A percentile compares a stretch with the other conserved stretches of the same genome.
Conservation (phyloP, 2,888 invertebrate genomes). For the Archips xylosteana region DNA sequence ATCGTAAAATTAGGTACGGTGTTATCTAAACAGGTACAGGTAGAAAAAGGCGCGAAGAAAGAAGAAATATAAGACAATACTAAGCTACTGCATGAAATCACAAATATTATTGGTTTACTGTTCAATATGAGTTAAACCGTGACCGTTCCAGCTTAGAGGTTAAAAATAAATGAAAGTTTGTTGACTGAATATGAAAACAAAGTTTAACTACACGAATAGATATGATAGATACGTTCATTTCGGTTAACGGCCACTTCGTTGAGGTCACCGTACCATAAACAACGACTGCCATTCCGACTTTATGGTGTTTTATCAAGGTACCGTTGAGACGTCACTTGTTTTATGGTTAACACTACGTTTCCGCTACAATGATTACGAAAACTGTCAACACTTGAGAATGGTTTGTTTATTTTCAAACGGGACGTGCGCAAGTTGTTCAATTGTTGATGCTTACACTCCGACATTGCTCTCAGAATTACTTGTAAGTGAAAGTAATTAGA, state of each 20-base stretch:
- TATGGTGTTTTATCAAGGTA: slow-evolving; percentile 75
- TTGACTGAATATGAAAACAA: slow-evolving; percentile 33
- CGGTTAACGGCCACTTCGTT: slow-evolving; percentile 63
- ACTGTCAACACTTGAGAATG: slow-evolving; percentile 30
- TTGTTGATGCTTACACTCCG: slow-evolving; percentile 9
- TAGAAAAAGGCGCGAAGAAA: too few species aligned
- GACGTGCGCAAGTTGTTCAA: slow-evolving; percentile 8
- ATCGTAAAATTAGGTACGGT: background rate
- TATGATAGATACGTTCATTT: slow-evolving; percentile 58
- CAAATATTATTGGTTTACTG: too few species aligned
- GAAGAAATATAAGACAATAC: background rate
- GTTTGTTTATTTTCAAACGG: slow-evolving; percentile 37
- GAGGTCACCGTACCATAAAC: slow-evolving; percentile 72
- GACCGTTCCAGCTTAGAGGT: background rate
- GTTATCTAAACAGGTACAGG: background rate
- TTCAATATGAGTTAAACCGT: too few species aligned
- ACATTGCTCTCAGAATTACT: slow-evolving; percentile 11
- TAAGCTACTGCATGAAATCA: background rate
- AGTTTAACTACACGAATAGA: slow-evolving; percentile 31
- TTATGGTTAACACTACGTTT: slow-evolving; percentile 60
- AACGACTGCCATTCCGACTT: slow-evolving; percentile 63
- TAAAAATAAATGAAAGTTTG: slow-evolving; percentile 33
- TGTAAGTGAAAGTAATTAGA: slow-evolving; percentile 34
- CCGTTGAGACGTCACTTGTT: slow-evolving; percentile 65
- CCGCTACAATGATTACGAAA: slow-evolving; percentile 50